These are phyloP conservation scores for Pyralis farinalis DNA, from an alignment of 2,888 invertebrate species.

Conservation along the genomic window DNA sequence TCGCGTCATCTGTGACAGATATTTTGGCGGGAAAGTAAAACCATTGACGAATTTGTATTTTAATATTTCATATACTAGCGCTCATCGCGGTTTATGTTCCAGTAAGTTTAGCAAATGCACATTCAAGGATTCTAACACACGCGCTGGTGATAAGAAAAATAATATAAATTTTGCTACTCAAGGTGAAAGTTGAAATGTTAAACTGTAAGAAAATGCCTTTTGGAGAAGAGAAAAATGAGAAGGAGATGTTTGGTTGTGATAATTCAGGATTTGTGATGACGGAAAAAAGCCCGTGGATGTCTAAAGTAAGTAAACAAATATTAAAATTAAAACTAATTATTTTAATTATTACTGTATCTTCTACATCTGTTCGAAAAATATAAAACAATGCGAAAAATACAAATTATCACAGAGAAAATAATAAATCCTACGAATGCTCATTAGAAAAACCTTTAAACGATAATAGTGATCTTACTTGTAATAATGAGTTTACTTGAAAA, in stretches of 20 bases:
- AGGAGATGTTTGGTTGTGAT: constrained; percentile 51
- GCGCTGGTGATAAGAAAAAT: constrained; percentile 26
- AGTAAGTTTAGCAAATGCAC: constrained; percentile 28
- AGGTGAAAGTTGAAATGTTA: constrained; percentile 23
- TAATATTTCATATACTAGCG: constrained; percentile 1
- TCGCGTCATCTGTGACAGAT: constrained; percentile 30
- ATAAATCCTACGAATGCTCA: too few species aligned
- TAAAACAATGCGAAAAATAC: too few species aligned
- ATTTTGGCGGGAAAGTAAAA: constrained; percentile 44
- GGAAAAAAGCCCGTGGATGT: constrained; percentile 50
- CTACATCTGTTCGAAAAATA: too few species aligned
- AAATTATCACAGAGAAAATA: too few species aligned
- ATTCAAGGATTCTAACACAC: constrained; percentile 29
- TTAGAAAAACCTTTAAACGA: too few species aligned
- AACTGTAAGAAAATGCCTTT: constrained; percentile 26
- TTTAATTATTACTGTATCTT: too few species aligned
- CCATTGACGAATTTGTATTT: constrained; percentile 8
- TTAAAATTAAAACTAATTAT: too few species aligned
- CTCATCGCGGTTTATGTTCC: constrained; percentile 12
- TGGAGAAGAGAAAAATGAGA: constrained; percentile 33
- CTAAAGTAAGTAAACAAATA: constrained; percentile 11
- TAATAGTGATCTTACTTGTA: too few species aligned
- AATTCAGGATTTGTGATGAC: constrained; percentile 62
- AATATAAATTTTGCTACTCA: too few species aligned
- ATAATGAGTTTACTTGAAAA: too few species aligned